Conservation (phyloP, 2,113 vertebrate species). For the Ailuropoda melanoleuca region DNA sequence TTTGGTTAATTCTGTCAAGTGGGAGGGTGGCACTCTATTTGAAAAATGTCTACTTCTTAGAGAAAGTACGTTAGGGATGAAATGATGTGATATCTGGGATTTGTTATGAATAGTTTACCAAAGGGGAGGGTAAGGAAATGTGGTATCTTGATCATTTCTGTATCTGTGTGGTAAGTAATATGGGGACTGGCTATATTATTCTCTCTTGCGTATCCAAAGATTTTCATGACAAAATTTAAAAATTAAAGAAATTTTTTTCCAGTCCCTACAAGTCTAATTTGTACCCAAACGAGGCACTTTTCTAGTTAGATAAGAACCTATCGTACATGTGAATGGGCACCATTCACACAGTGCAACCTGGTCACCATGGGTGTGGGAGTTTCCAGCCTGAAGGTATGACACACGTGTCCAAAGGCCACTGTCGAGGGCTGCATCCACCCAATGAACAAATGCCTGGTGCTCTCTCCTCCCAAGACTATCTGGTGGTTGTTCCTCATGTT, state of each 20-base stretch:
- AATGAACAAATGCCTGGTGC: neutral
- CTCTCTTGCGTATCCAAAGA: neutral
- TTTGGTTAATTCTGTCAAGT: neutral
- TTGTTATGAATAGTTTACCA: conserved; percentile 4
- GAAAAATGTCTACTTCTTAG: neutral
- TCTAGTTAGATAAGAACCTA: neutral
- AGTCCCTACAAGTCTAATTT: neutral
- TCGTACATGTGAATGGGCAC: accelerated
- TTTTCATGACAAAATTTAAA: neutral
- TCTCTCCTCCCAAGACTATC: neutral
- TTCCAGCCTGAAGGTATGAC: neutral
- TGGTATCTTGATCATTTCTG: neutral
- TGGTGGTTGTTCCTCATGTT: neutral
- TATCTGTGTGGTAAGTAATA: neutral
- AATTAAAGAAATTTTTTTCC: neutral
- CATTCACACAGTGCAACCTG: neutral
- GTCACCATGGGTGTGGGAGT: neutral
- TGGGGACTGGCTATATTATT: neutral
- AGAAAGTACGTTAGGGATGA: neutral
- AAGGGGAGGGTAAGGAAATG: neutral
- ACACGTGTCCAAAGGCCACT: neutral
- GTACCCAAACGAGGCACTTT: neutral
- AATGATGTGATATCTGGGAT: neutral
- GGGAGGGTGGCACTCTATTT: neutral
- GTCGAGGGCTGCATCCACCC: neutral